Percentiles rank a stretch among this genome's conserved stretches.
Evolutionary conservation across 2,888 invertebrate species (phyloP).

Genomic region (Andrena hattorfiana): DNA sequence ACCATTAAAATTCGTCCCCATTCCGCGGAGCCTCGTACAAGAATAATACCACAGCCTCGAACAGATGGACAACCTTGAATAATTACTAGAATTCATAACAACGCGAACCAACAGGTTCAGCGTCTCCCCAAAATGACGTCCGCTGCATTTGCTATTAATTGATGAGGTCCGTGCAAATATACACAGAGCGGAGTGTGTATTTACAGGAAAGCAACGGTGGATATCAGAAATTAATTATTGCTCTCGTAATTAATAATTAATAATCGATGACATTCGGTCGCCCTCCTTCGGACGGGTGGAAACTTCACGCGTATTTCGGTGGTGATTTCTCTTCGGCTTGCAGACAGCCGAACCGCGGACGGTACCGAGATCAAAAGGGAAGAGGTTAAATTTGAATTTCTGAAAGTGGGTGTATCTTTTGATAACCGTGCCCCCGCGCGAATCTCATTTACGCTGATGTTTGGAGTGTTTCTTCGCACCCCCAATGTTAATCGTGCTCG

Average conservation of each 20-base stretch:
- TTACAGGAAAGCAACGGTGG: no score
- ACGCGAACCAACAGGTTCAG: neutral
- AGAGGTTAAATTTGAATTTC: conserved; percentile 21
- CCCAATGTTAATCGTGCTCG: conserved; percentile 29
- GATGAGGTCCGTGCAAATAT: neutral
- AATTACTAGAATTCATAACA: conserved; percentile 8
- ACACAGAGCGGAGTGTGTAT: no score
- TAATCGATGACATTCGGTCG: no score
- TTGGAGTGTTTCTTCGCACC: conserved; percentile 9
- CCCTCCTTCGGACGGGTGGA: no score
- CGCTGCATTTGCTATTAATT: neutral
- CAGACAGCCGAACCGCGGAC: neutral
- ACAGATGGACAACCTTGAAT: neutral
- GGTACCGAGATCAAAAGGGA: conserved; percentile 18
- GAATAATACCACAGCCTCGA: no score
- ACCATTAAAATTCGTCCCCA: no score
- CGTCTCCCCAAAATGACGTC: no score
- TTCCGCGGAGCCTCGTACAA: no score
- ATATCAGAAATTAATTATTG: no score
- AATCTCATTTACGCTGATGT: conserved; percentile 32
- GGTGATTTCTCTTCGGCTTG: neutral
- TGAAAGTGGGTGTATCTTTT: conserved; percentile 15
- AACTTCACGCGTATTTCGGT: neutral
- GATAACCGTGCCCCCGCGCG: neutral
- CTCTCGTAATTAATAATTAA: no score